Base-by-base conservation (phyloP, 2,113 vertebrate species). In the Vireo altiloquus region DNA sequence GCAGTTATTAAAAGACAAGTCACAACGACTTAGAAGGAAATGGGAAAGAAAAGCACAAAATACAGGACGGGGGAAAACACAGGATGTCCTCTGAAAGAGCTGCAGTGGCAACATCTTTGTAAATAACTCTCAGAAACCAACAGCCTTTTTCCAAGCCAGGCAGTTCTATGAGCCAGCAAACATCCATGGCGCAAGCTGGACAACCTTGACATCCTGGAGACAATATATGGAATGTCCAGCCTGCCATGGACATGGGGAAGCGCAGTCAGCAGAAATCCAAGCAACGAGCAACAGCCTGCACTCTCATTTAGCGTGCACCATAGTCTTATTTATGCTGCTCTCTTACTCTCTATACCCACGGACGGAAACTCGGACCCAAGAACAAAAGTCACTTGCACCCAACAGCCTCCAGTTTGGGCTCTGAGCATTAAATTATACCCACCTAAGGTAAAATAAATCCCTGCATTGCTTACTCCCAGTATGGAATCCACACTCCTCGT, bases 171-270 rank as follows among this genome's bases (percentile, higher is more conserved):
- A 60, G 37, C 70, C 82, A 82, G 35, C 80, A 74, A 68, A 61
- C 25, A 47, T 1, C 13, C 15, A 7, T 2, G 22, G n/a, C 28
- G 30, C 23, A 69, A 74, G 53, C 59, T 18, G 23, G n/a, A 80
- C 23, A 21, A 22, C 28, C 61, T 30, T n/a, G 52, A 54, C 22
- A 5, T 68, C 27, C 56, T 25, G 33, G 33, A 78, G 27, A n/a
- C 8, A 3, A 4, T 4, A 10, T 4, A 13, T 1, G 25, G 31
- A 21, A 65, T 0, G 6, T 33, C 27, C 25, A 21, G 20, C 33
- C 13, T 23, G 64, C 18, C 35, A 9, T 28, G 61, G 24, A 21
- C 46, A 30, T 1, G 4, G 31, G 22, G 19, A 75, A 66, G 15
- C 19, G 28, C 74, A 35, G 19, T 7, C 64, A 61, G 44, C 13